A percentile compares a stretch with the other conserved stretches of the same genome.
phyloP scores from a whole-genome alignment of 2,797 vertebrate species.

The Phoebastria nigripes region DNA sequence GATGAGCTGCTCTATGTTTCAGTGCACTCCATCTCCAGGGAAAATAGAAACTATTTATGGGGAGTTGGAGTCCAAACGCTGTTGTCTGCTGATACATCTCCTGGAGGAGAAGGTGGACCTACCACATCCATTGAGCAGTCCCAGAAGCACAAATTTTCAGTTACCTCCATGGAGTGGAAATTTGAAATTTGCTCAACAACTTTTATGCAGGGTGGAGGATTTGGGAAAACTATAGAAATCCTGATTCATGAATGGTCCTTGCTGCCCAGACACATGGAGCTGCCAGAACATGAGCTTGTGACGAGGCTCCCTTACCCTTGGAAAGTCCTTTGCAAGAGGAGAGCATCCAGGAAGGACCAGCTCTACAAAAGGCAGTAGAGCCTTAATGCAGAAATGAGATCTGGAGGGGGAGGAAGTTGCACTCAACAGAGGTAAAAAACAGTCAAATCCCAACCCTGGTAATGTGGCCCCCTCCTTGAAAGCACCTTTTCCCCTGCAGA shows the following conservation, averaged over 20 bases:
- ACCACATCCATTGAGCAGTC: neutral
- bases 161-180: neutral
- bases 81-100: neutral
- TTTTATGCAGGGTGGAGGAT: neutral
- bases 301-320: neutral
- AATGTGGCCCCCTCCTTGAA: neutral
- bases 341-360: neutral
- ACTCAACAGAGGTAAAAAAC: neutral
- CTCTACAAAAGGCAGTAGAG: neutral
- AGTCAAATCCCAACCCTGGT: neutral
- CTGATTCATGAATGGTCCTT: neutral
- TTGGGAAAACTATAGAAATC: neutral
- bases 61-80: neutral
- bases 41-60: neutral
- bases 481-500: neutral
- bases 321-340: neutral
- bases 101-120: neutral
- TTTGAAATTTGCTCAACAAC: neutral
- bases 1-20: neutral
- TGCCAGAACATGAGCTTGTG: neutral
- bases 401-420: neutral
- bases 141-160: neutral
- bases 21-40: neutral
- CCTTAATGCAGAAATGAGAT: neutral
- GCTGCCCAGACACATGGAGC: neutral